Evolutionary conservation across 1,140 invertebrate genomes (phyloP).

Genomic region (Brachionus koreanus): DNA sequence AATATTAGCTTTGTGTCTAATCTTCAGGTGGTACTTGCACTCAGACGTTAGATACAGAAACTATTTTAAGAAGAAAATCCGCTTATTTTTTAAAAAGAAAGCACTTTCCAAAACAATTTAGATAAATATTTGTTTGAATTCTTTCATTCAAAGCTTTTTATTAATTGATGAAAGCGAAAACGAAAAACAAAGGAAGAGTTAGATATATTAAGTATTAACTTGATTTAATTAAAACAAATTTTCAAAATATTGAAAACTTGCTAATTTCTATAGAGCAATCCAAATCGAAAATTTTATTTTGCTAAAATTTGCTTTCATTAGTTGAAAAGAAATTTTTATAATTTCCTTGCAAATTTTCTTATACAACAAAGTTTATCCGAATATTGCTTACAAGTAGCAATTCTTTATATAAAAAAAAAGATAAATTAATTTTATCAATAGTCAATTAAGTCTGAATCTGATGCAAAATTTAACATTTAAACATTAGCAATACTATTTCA

Average conservation of each 20-base stretch:
- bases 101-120: background rate
- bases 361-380: background rate
- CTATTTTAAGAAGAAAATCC: background rate
- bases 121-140: background rate
- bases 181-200: background rate
- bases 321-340: background rate
- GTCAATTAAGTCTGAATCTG: background rate
- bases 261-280: background rate
- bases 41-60: background rate
- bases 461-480: background rate
- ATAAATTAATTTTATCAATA: background rate
- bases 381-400: background rate
- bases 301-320: background rate
- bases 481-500: background rate
- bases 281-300: background rate
- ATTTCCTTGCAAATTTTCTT: background rate
- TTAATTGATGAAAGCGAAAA: background rate
- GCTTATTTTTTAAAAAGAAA: background rate
- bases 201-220: background rate
- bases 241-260: background rate
- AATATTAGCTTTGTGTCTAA: background rate
- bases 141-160: background rate
- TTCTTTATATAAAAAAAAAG: background rate
- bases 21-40: background rate
- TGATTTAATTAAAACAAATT: slow-evolving; percentile 1